A percentile compares a stretch with the other conserved stretches of the same genome.
Evolutionary conservation across 2,888 invertebrate species (phyloP).

Genomic region (Fragum sueziense): DNA sequence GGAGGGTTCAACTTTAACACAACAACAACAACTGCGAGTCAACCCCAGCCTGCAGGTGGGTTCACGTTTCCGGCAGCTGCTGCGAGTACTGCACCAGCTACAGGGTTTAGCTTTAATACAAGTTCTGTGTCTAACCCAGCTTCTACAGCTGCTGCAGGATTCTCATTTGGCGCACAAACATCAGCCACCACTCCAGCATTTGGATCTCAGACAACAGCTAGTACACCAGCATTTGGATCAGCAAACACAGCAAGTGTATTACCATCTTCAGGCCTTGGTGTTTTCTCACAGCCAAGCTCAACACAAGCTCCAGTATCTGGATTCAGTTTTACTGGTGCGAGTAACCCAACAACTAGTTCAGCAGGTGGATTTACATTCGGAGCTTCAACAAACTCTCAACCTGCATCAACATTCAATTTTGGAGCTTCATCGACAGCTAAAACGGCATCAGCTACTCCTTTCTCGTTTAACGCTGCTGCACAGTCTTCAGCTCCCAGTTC

Average conservation of each 20-base stretch:
- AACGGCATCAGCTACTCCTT: background rate
- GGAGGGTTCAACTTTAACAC: slow-evolving; percentile 22
- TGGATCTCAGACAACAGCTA: slow-evolving; percentile 7
- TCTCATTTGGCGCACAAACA: slow-evolving; percentile 28
- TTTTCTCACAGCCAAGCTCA: slow-evolving; percentile 1
- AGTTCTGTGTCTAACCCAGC: slow-evolving; percentile 12
- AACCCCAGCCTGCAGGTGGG: slow-evolving; percentile 13
- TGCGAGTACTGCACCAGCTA: slow-evolving; percentile 22
- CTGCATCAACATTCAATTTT: slow-evolving; percentile 9
- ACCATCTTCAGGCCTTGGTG: slow-evolving; percentile 20
- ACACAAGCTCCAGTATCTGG: slow-evolving; percentile 13
- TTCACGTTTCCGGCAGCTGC: slow-evolving; percentile 15
- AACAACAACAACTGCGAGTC: slow-evolving; percentile 3
- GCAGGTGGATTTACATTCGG: slow-evolving; percentile 31
- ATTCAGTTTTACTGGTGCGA: slow-evolving; percentile 26
- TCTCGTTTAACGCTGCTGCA: slow-evolving; percentile 21
- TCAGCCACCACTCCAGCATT: slow-evolving; percentile 16
- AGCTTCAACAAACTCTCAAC: slow-evolving; percentile 7
- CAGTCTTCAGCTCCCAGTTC: slow-evolving; percentile 12
- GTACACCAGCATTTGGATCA: slow-evolving; percentile 19
- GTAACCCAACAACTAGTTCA: background rate
- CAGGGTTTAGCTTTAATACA: slow-evolving; percentile 37
- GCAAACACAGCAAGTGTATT: slow-evolving; percentile 10
- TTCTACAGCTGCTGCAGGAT: slow-evolving; percentile 23
- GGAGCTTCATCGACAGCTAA: slow-evolving; percentile 13